Evolutionary conservation across 2,888 invertebrate species (phyloP), one percentile per base, ranked within the genome.

Genomic region (Glaucopsyche alexis): DNA sequence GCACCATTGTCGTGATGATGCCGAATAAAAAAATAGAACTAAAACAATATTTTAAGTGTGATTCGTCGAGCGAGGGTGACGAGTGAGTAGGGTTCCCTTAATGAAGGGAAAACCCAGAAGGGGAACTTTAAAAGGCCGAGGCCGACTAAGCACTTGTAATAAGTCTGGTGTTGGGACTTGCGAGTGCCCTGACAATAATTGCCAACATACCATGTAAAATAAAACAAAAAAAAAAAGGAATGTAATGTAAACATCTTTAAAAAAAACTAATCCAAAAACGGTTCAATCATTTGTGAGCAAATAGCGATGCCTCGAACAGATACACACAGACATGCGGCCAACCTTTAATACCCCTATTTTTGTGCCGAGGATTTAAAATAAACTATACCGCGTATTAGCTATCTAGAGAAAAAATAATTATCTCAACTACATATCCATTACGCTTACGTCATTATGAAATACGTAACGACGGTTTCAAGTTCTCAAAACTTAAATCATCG

Each of bases 61-160:
- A 16, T 29, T 60, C 29, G 14, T 8, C 42, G 42, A 7, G 29
- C 7, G 29, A 38, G 60, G 60, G 29, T 60, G 60, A 29, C 13
- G 55, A 38, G 60, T 60, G 29, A 60, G 60, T 14, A 60, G 60
- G 60, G 60, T 60, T 60, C 60, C 60, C 60, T 60, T 29, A 11
- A 13, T 0, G 60, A 60, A 11, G 60, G 60, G 29, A 38, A 60
- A 60, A 60, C 29, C 60, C 60, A 60, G 60, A 13, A 60, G 60
- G 60, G 60, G 38, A n/a, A 50, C 47, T 47, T 11, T 11, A 47
- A 47, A 47, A 11, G 47, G 47, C 50, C 50, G n/a, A 11, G 47
- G 47, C 50, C 50, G n/a, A 7, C 29, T 60, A 7, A 29, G 14
- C 1, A 13, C 60, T 29, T 14, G 29, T 38, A 29, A 11, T 13